Conservation (phyloP, 2,113 vertebrate species). For the Psephotus haematonotus region DNA sequence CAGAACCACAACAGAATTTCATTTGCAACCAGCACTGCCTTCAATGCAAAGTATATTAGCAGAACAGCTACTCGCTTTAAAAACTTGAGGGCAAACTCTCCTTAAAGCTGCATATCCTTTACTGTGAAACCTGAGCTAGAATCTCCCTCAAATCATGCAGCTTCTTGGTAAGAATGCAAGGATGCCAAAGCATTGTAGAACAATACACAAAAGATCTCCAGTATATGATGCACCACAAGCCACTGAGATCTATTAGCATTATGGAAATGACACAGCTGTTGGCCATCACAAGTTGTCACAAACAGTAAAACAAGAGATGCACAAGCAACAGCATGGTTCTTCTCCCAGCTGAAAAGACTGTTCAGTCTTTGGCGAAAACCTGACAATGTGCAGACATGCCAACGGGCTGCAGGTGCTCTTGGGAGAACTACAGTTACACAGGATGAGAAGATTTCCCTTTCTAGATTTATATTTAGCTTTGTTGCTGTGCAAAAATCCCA, state of each 20-base stretch:
- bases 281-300: background rate
- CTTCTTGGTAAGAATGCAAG: background rate
- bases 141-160: background rate
- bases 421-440: background rate
- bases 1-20: background rate
- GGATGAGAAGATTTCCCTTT: background rate
- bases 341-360: background rate
- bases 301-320: background rate
- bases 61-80: background rate
- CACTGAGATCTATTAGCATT: background rate
- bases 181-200: background rate
- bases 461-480: background rate
- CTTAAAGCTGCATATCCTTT: background rate
- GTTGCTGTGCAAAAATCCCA: background rate
- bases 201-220: background rate
- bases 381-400: background rate
- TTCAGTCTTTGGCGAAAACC: background rate
- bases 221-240: background rate
- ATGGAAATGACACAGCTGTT: background rate
- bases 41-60: background rate
- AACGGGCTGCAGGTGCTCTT: background rate
- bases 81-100: background rate
- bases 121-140: background rate
- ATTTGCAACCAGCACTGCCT: background rate
- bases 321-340: background rate